phyloP scores from a whole-genome alignment of 2,113 vertebrate genomes.

The Lepus americanus region DNA sequence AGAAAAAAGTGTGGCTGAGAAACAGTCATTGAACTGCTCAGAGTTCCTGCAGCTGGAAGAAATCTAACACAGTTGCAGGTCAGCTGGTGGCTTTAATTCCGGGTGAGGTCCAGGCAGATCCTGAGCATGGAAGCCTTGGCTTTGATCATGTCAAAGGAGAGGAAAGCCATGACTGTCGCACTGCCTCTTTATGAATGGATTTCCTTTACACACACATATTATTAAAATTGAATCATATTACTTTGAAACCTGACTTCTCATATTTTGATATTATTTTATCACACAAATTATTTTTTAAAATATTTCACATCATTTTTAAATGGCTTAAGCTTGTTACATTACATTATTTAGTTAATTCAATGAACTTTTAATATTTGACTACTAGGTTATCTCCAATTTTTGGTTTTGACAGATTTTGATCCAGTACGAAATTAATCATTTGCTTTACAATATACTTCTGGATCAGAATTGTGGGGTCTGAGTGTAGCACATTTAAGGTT shows the following conservation, averaged over 20 bases:
- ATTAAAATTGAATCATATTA: not conserved
- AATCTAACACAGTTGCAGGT: not conserved
- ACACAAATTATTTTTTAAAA: constrained; percentile 15
- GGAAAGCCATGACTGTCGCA: not conserved
- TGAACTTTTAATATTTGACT: not conserved
- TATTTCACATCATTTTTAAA: not conserved
- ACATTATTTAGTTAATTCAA: not conserved
- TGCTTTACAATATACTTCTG: not conserved
- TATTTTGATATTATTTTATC: not conserved
- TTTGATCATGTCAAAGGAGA: not conserved
- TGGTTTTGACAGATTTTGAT: not conserved
- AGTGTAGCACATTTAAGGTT: not conserved
- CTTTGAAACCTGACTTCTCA: constrained; percentile 33
- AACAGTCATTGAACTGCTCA: not conserved
- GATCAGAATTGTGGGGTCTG: not conserved
- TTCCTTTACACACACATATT: not conserved
- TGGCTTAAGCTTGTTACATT: not conserved
- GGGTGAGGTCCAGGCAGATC: not conserved
- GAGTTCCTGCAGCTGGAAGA: not conserved
- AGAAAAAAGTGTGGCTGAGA: not conserved
- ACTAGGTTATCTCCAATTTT: not conserved
- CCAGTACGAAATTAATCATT: constrained; percentile 3
- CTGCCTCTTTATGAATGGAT: not conserved
- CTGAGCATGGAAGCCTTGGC: not conserved
- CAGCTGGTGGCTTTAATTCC: not conserved